phyloP scores from a whole-genome alignment of 1,140 invertebrate species.

The Pachypeltis micranthus region DNA sequence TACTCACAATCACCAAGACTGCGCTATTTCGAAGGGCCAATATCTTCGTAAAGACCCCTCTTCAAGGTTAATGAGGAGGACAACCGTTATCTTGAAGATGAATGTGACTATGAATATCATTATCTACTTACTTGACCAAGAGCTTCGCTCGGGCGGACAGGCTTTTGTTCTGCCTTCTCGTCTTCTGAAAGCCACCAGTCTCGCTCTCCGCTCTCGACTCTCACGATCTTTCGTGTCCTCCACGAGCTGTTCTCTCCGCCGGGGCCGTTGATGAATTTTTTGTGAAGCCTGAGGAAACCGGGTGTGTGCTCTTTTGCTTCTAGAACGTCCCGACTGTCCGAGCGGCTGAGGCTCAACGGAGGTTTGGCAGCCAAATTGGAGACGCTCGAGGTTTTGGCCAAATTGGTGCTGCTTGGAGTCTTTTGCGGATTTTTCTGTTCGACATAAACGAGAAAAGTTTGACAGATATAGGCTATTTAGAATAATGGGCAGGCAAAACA shows the following conservation, averaged over 20 bases:
- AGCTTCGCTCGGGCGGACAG: not conserved
- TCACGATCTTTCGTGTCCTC: not conserved
- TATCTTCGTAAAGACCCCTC: too few species aligned
- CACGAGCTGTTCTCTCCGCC: not conserved
- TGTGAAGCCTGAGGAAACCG: constrained; percentile 2
- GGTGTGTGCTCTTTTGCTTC: constrained; percentile 10
- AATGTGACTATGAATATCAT: not conserved
- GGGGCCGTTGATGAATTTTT: not conserved
- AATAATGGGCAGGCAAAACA: too few species aligned
- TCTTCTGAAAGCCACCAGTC: constrained; percentile 23
- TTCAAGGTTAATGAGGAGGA: too few species aligned
- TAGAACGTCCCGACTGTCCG: not conserved
- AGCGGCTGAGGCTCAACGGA: not conserved
- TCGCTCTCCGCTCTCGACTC: constrained; percentile 23
- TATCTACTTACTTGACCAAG: constrained; percentile 1
- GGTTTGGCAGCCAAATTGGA: constrained; percentile 3
- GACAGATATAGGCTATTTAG: too few species aligned
- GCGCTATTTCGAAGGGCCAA: too few species aligned
- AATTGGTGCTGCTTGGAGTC: constrained; percentile 8
- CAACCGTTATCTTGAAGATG: not conserved
- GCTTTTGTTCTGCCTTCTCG: constrained; percentile 15
- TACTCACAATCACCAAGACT: too few species aligned
- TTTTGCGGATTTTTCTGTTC: not conserved
- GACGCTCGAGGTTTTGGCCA: not conserved
- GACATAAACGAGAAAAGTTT: too few species aligned